A percentile compares a stretch with the other conserved stretches of the same genome.
Evolutionary conservation across 2,888 invertebrate genomes (phyloP).

Genomic region (Eupithecia abbreviata): DNA sequence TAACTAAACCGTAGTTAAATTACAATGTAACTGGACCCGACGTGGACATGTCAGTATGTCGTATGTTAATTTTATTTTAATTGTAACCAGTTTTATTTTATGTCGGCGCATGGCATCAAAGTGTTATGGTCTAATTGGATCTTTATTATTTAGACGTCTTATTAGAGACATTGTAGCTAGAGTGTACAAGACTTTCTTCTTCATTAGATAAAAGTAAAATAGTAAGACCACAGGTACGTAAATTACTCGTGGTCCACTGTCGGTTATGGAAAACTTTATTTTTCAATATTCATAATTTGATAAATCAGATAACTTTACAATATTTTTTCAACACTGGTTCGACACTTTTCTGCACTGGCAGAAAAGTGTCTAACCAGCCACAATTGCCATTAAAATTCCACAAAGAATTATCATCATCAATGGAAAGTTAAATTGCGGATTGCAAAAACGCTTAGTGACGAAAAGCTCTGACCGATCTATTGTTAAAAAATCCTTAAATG

Average conservation of each 20-base stretch:
- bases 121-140: constrained; percentile 38
- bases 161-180: constrained; percentile 10
- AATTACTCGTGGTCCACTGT: background rate
- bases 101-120: constrained; percentile 34
- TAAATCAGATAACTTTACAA: too few relatives aligned
- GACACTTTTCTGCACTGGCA: too few relatives aligned
- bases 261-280: background rate
- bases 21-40: background rate
- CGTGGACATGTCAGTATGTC: constrained; percentile 16
- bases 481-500: too few relatives aligned
- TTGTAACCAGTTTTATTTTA: constrained; percentile 35
- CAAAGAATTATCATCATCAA: too few relatives aligned
- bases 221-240: background rate
- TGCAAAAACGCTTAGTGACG: too few relatives aligned
- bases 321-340: too few relatives aligned
- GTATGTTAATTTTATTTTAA: constrained; percentile 39
- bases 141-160: constrained; percentile 30
- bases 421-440: too few relatives aligned
- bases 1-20: constrained; percentile 1
- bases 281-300: too few relatives aligned
- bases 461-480: too few relatives aligned
- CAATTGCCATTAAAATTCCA: too few relatives aligned
- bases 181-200: constrained; percentile 1
- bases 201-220: background rate
- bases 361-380: too few relatives aligned